Evolutionary conservation across 2,797 vertebrate genomes (phyloP), one percentile per base, ranked within the genome.

Genomic region (Spinus olivaceus): DNA sequence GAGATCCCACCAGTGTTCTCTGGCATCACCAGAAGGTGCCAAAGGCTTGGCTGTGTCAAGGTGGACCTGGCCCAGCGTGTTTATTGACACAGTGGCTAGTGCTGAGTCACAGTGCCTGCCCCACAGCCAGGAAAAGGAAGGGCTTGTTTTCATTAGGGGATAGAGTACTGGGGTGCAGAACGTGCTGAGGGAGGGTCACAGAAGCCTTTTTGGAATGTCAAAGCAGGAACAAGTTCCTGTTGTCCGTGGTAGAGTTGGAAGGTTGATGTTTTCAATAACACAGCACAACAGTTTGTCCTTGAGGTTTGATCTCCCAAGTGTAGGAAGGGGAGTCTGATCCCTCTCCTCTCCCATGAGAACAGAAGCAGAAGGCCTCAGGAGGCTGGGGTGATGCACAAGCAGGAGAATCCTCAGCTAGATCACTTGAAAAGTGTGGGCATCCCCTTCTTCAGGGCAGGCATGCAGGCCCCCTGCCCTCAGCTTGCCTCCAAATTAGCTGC

Each of bases 81-180:
- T 87, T 57, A 53, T 72, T 86, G 28, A 8, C 56, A 49, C 50
- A 27, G 57, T 10, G 76, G 37, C 71, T 91, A 82, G 79, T 92
- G 88, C 64, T 91, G 81, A 56, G 10, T 61, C 81, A 65, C 63
- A 41, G 71, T 1, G 27, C 82, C 44, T 81, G 74, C 51, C 51
- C 94, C 12, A 0, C 39, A 49, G n/a, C 24, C 39, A 78, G 85
- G 59, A 66, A 54, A 86, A 89, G 71, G 56, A 89, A 88, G 44
- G 74, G 33, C 54, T 84, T 79, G n/a, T 60, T 89, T 91, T 93
- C 73, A 44, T 89, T 88, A 71, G 39, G 35, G 46, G 54, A 64
- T 65, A 67, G 89, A 86, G 77, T 19, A 12, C 30, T 3, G 3
- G 50, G 54, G 51, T 2, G 2, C 44, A 44, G 49, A 71, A 18